Evolutionary conservation across 2,113 vertebrate species (phyloP).

Genomic region (Lathamus discolor): DNA sequence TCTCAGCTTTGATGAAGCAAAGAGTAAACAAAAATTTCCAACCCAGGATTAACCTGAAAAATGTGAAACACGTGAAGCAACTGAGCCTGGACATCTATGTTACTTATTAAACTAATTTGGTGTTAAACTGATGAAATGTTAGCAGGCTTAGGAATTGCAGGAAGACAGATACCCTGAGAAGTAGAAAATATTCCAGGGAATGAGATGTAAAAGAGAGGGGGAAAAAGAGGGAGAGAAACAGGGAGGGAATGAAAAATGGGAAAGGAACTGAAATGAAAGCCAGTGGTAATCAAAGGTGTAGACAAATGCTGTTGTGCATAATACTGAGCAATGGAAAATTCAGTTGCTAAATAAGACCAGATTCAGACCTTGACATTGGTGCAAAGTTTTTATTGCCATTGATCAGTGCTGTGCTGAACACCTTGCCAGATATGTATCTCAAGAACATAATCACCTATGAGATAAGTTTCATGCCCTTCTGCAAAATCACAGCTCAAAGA

Average conservation of each 20-base stretch:
- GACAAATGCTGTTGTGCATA: not conserved
- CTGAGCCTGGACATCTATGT: not conserved
- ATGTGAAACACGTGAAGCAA: not conserved
- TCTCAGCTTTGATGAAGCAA: not conserved
- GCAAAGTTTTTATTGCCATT: not conserved
- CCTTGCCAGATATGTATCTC: not conserved
- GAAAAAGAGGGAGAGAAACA: not conserved
- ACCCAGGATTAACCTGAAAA: not conserved
- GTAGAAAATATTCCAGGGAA: not conserved
- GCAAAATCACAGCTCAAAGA: not conserved
- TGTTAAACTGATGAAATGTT: not conserved
- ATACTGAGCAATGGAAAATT: not conserved
- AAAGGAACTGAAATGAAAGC: not conserved
- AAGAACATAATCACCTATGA: not conserved
- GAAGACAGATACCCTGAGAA: not conserved
- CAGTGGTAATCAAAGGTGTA: not conserved
- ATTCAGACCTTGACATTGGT: not conserved
- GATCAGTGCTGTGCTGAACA: not conserved
- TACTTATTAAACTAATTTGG: not conserved
- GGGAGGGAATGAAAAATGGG: not conserved
- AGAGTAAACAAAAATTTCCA: not conserved
- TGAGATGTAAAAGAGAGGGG: not conserved
- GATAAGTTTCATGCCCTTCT: not conserved
- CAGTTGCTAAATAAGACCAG: not conserved
- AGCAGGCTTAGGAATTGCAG: not conserved